Percentiles rank a stretch among this genome's conserved stretches.
Evolutionary conservation across 1,140 invertebrate species (phyloP).

Genomic region (Rhizoglyphus robini): DNA sequence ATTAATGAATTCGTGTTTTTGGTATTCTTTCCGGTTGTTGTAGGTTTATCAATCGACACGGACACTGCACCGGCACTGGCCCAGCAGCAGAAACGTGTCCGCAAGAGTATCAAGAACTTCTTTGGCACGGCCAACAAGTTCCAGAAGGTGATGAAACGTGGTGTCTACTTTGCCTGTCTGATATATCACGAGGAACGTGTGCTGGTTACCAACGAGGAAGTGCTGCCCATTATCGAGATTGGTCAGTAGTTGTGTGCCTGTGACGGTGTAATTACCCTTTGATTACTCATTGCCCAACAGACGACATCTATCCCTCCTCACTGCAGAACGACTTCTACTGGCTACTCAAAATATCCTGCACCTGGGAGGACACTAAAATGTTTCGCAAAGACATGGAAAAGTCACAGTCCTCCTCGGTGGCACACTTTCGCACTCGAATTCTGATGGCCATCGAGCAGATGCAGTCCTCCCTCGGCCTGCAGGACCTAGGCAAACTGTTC

Average conservation of each 20-base stretch:
- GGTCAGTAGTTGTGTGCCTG: conserved; percentile 3
- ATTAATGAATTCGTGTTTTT: too few species aligned
- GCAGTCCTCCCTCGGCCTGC: conserved; percentile 75
- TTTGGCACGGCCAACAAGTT: conserved; percentile 89
- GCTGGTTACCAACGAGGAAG: conserved; percentile 87
- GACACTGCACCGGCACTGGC: conserved; percentile 31
- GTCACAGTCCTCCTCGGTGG: conserved; percentile 66
- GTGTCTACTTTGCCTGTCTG: conserved; percentile 78
- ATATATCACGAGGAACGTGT: conserved; percentile 88
- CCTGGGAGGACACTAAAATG: conserved; percentile 86
- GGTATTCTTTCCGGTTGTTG: too few species aligned
- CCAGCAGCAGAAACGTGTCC: conserved; percentile 52
- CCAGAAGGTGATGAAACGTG: conserved; percentile 75
- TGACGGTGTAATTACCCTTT: background rate
- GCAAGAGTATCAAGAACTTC: conserved; percentile 80
- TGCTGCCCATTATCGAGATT: conserved; percentile 85
- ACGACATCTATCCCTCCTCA: conserved; percentile 80
- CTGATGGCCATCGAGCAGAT: conserved; percentile 78
- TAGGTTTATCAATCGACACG: conserved; percentile 10
- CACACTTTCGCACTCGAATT: conserved; percentile 78
- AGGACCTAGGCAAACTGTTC: conserved; percentile 82
- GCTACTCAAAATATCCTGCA: conserved; percentile 86
- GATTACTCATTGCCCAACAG: conserved; percentile 30
- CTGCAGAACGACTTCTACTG: conserved; percentile 88
- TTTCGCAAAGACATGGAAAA: conserved; percentile 82